A percentile compares a stretch with the other conserved stretches of the same genome.
Conservation (phyloP, 2,888 invertebrate genomes). For the Drosophila subsilvestris region DNA sequence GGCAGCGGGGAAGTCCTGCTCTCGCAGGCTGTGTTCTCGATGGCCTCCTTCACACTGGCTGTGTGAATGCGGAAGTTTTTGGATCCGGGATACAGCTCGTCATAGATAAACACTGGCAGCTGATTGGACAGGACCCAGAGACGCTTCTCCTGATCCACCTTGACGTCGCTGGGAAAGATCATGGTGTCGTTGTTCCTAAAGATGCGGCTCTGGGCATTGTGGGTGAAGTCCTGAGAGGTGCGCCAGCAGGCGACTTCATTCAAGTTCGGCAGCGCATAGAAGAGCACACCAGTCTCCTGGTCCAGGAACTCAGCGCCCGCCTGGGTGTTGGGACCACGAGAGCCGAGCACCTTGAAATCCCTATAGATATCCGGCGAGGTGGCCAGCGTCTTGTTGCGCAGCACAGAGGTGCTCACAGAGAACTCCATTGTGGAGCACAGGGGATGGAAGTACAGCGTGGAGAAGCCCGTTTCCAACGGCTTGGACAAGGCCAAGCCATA, state of each 20-base stretch:
- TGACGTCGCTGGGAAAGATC: constrained; percentile 91
- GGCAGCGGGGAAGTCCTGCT: constrained; percentile 85
- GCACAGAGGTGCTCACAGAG: constrained; percentile 88
- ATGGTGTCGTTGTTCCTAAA: constrained; percentile 89
- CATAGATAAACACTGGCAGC: constrained; percentile 89
- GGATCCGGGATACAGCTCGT: constrained; percentile 86
- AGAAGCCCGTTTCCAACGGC: constrained; percentile 87
- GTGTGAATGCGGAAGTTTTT: constrained; percentile 90
- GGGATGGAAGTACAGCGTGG: constrained; percentile 92
- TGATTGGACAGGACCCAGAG: constrained; percentile 91
- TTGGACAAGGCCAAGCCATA: constrained; percentile 90
- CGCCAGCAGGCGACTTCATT: constrained; percentile 92
- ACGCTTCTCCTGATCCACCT: constrained; percentile 89
- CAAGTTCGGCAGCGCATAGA: constrained; percentile 90
- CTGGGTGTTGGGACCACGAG: constrained; percentile 89
- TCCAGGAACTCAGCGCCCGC: constrained; percentile 90
- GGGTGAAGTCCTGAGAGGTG: constrained; percentile 88
- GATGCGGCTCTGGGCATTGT: constrained; percentile 89
- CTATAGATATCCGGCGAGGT: constrained; percentile 85
- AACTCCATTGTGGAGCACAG: constrained; percentile 91
- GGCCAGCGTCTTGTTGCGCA: constrained; percentile 87
- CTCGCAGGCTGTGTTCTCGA: constrained; percentile 89
- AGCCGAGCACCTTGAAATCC: constrained; percentile 88
- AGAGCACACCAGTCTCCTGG: constrained; percentile 88
- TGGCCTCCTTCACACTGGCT: constrained; percentile 88